Percentiles rank a stretch among this genome's conserved stretches.
Conservation (phyloP, 2,113 vertebrate genomes). For the Hippopotamus amphibius region DNA sequence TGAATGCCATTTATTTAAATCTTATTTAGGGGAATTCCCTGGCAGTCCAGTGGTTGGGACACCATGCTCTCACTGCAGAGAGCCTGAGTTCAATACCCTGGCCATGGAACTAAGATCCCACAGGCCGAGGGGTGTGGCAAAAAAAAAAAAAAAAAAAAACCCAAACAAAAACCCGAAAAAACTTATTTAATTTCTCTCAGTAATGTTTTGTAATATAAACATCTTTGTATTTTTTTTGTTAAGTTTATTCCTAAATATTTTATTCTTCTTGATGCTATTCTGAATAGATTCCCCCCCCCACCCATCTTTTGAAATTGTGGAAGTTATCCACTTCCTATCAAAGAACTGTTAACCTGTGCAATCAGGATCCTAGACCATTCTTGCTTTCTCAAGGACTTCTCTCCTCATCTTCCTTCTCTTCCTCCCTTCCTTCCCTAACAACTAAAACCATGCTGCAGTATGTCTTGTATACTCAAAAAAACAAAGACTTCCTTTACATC, state of each 20-base stretch:
- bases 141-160: not conserved
- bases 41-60: not conserved
- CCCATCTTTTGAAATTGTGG: not conserved
- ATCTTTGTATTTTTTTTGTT: not conserved
- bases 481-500: not conserved
- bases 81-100: not conserved
- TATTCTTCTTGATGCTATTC: not conserved
- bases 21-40: not conserved
- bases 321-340: not conserved
- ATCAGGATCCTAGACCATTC: not conserved
- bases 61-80: not conserved
- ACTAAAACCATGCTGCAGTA: constrained; percentile 12
- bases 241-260: not conserved
- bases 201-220: constrained; percentile 28
- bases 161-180: not conserved
- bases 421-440: constrained; percentile 12
- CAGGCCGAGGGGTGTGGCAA: not conserved
- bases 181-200: not conserved
- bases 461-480: not conserved
- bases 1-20: constrained; percentile 44
- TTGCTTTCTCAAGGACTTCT: not conserved
- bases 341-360: not conserved
- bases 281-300: not conserved
- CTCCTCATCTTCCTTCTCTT: not conserved
- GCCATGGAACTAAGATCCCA: not conserved